Evolutionary conservation across 1,140 invertebrate species (phyloP).

Genomic region (Drosophila ananassae): DNA sequence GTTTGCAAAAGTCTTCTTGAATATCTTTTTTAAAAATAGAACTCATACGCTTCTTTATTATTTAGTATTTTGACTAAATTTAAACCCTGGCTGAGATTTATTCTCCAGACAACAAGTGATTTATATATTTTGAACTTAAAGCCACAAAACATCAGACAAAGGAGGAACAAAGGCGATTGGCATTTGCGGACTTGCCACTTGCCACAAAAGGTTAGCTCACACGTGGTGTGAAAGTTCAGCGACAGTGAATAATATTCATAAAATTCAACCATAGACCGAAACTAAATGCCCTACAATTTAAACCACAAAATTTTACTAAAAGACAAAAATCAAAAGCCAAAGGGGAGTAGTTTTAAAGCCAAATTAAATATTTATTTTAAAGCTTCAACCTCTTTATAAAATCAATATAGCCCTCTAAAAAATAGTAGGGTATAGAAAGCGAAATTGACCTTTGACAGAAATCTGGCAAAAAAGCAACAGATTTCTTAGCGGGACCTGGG

Average conservation of each 20-base stretch:
- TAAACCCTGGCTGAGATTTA: conserved; percentile 28
- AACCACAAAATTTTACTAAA: too few relatives aligned
- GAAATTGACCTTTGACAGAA: conserved; percentile 66
- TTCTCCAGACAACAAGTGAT: conserved; percentile 2
- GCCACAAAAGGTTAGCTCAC: conserved; percentile 26
- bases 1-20: background rate
- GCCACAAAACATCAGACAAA: background rate
- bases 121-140: conserved; percentile 7
- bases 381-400: too few relatives aligned
- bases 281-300: background rate
- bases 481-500: conserved; percentile 43
- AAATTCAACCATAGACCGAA: background rate
- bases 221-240: conserved; percentile 41
- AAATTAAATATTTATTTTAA: background rate
- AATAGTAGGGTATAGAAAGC: conserved; percentile 38
- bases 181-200: background rate
- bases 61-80: conserved; percentile 14
- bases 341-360: too few relatives aligned
- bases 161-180: conserved; percentile 26
- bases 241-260: background rate
- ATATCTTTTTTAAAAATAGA: conserved; percentile 23
- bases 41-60: background rate
- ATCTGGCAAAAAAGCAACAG: conserved; percentile 6
- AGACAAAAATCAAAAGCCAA: background rate
- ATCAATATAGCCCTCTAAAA: background rate